Evolutionary conservation across 2,888 invertebrate species (phyloP).

Genomic region (Watsonalla cultraria): DNA sequence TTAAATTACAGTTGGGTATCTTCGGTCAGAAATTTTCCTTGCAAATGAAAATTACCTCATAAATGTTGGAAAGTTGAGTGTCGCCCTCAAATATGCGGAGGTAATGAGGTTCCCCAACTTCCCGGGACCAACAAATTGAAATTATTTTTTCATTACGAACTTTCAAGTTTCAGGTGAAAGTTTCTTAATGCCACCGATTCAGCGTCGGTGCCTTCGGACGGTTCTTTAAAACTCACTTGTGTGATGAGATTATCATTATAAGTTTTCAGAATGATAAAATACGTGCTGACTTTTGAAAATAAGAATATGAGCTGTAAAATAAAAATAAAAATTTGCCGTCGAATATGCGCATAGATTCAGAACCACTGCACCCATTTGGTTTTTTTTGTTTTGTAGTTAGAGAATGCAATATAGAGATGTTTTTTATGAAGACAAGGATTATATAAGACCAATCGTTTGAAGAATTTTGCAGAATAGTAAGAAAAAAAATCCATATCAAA

Average conservation of each 20-base stretch:
- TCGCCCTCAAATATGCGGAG: conserved; percentile 60
- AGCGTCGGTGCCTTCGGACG: conserved; percentile 47
- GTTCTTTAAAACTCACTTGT: conserved; percentile 42
- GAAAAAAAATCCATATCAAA: too few relatives aligned
- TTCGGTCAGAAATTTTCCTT: not conserved
- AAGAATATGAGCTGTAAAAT: too few relatives aligned
- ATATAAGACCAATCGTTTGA: too few relatives aligned
- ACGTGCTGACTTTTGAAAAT: not conserved
- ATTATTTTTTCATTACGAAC: conserved; percentile 75
- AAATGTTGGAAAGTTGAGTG: conserved; percentile 45
- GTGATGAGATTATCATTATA: not conserved
- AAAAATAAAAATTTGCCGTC: too few relatives aligned
- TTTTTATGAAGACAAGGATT: too few relatives aligned
- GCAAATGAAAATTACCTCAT: conserved; percentile 22
- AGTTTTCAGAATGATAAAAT: not conserved
- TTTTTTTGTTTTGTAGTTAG: too few relatives aligned
- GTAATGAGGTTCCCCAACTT: conserved; percentile 59
- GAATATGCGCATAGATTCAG: too few relatives aligned
- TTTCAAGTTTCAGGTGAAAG: conserved; percentile 58
- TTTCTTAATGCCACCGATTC: conserved; percentile 59
- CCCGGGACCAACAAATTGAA: conserved; percentile 63
- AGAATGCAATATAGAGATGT: too few relatives aligned
- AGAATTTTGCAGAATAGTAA: too few relatives aligned
- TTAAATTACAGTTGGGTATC: too few relatives aligned
- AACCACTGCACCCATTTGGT: too few relatives aligned